Percentiles rank a stretch among this genome's conserved stretches.
Evolutionary conservation across 1,140 invertebrate genomes (phyloP).

Genomic region (Sarcophaga bullata): DNA sequence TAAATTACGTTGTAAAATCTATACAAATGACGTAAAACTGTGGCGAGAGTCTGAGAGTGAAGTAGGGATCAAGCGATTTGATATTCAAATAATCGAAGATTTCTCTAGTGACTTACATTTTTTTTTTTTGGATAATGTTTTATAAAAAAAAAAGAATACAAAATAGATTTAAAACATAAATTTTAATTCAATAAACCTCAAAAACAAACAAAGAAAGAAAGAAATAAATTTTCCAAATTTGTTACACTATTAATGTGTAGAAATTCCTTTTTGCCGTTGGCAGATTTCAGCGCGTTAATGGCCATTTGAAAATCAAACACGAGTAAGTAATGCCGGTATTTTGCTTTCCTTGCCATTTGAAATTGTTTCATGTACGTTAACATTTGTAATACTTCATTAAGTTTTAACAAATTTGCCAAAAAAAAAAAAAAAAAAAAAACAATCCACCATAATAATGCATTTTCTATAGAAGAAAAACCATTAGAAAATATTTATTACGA

Average conservation of each 20-base stretch:
- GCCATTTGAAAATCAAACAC: too few species aligned
- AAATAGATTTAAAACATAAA: too few species aligned
- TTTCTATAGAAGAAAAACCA: too few species aligned
- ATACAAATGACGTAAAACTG: background rate
- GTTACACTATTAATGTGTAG: background rate
- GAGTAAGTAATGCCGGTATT: too few species aligned
- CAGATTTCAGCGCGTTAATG: background rate
- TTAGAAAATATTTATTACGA: background rate
- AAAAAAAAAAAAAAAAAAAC: too few species aligned
- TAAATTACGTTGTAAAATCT: too few species aligned
- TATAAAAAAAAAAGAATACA: too few species aligned
- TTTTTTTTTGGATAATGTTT: background rate
- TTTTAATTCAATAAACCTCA: too few species aligned
- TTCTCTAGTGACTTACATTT: background rate
- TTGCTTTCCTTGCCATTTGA: background rate
- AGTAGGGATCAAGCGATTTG: too few species aligned
- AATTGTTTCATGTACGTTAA: background rate
- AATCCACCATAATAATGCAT: background rate
- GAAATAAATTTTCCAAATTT: background rate
- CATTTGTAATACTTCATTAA: constrained; percentile 21
- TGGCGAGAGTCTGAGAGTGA: too few species aligned
- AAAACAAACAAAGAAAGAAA: background rate
- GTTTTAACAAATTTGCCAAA: background rate
- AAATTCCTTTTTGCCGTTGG: background rate
- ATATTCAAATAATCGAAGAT: background rate